A percentile compares a stretch with the other conserved stretches of the same genome.
These are phyloP conservation scores for Sipha maydis DNA, from an alignment of 2,888 invertebrate species.

Conservation along the genomic window DNA sequence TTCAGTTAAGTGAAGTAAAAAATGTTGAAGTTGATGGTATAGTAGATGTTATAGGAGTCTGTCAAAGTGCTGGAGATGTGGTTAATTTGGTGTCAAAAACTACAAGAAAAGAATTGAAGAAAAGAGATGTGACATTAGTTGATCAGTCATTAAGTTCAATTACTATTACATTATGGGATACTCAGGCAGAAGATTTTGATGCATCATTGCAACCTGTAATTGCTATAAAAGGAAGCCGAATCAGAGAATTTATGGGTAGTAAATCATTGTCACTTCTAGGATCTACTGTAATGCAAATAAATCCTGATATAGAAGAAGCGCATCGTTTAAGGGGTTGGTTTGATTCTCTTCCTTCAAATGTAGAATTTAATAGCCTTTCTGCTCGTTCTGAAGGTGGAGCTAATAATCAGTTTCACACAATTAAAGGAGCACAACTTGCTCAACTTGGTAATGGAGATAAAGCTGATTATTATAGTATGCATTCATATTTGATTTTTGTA, in stretches of 20 bases:
- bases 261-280: slow-evolving; percentile 75
- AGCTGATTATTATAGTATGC: slow-evolving; percentile 82
- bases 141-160: slow-evolving; percentile 74
- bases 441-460: slow-evolving; percentile 80
- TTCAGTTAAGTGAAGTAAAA: slow-evolving; percentile 79
- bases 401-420: slow-evolving; percentile 74
- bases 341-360: slow-evolving; percentile 74
- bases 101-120: slow-evolving; percentile 85
- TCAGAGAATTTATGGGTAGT: slow-evolving; percentile 89
- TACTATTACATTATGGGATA: slow-evolving; percentile 90
- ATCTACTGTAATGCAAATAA: slow-evolving; percentile 68
- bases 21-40: slow-evolving; percentile 73
- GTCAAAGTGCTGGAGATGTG: slow-evolving; percentile 78
- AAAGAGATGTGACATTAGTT: slow-evolving; percentile 87
- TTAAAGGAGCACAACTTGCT: slow-evolving; percentile 78
- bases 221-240: slow-evolving; percentile 83
- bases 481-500: slow-evolving; percentile 82
- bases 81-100: slow-evolving; percentile 78
- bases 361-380: slow-evolving; percentile 71
- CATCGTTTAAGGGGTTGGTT: slow-evolving; percentile 92
- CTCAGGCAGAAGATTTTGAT: slow-evolving; percentile 86
- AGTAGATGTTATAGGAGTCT: slow-evolving; percentile 90
- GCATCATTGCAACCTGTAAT: slow-evolving; percentile 82
- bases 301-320: slow-evolving; percentile 90
- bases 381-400: slow-evolving; percentile 67